Conservation (phyloP, 2,113 vertebrate genomes). For the Myotis brandtii region DNA sequence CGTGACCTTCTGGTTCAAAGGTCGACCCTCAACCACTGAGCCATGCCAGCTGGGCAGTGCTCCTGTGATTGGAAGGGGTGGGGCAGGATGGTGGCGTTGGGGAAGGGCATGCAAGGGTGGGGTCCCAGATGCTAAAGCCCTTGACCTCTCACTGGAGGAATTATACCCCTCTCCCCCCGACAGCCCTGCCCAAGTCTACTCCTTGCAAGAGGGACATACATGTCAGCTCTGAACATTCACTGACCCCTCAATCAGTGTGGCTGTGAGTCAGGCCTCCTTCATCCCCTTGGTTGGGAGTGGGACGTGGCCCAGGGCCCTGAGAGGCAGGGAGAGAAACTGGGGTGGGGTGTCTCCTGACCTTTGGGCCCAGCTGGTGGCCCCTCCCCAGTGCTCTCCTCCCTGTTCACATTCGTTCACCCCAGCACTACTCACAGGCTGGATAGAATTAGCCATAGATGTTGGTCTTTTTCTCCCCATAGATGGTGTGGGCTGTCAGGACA, state of each 20-base stretch:
- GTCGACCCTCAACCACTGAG: too few species aligned
- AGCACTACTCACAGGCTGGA: background rate
- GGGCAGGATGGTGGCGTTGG: background rate
- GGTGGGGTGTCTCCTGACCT: background rate
- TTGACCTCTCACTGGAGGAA: constrained; percentile 30
- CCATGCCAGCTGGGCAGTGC: too few species aligned
- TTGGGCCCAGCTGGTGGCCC: background rate
- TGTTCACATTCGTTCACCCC: background rate
- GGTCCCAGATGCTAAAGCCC: background rate
- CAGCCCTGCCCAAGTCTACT: constrained; percentile 75
- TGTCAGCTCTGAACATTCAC: constrained; percentile 71
- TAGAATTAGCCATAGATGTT: background rate
- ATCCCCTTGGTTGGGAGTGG: background rate
- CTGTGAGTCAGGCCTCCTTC: constrained; percentile 63
- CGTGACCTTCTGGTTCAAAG: too few species aligned
- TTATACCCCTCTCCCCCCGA: constrained; percentile 62
- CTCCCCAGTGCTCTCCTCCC: background rate
- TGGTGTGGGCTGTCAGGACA: background rate
- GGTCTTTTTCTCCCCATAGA: background rate
- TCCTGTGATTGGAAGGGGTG: background rate
- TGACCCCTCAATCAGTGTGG: constrained; percentile 55
- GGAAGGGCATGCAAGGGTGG: background rate
- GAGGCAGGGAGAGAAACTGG: background rate
- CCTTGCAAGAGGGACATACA: constrained; percentile 66
- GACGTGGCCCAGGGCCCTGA: background rate